Base-by-base conservation (phyloP, 2,888 invertebrate species). In the Adelphocoris suturalis region DNA sequence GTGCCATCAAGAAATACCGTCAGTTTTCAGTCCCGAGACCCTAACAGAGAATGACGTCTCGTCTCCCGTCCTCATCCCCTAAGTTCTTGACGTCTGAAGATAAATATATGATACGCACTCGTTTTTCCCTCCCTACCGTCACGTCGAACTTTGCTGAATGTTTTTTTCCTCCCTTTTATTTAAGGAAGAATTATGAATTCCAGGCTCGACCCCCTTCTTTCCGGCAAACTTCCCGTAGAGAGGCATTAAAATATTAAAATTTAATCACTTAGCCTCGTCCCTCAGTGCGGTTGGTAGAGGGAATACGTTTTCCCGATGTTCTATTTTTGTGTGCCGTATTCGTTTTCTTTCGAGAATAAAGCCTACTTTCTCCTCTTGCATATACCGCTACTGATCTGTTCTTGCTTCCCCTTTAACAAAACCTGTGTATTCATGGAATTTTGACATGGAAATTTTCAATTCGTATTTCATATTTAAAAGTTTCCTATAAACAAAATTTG, bases 31-130 rank as follows among this genome's bases (percentile, higher is more conserved):
- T 68, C 68, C 68, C 68, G 9, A 12, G 23, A 5, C 68, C 23
- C 68, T 68, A 68, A 68, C 68, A 68, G 23, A 68, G 23, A 68
- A 68, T 68, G 68, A 68, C 68, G 68, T 68, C 68, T 68, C 68
- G 68, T 68, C 68, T 52, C 52, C 52, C 61, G 11, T 68, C 23
- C 27, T 23, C 37, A 37, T 23, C 11, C 52, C 12, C 68, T 19
- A 27, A 68, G 5, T 23, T 23, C 68, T 68, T 23, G 68, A 68
- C 68, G 68, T 68, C 68, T 68, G 23, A 61, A 9, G 68, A 68
- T 68, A 68, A 68, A 68, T 68, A 68, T 68, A 11, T 68, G 68
- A 68, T 68, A 23, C 61, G 19, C 61, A 68, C 27, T 68, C 68
- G 68, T 23, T 68, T 61, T 12, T 52, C 13, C 27, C 27, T 68